Percentiles rank a stretch among this genome's conserved stretches.
phyloP scores from a whole-genome alignment of 2,888 invertebrate species.

The Spatulosminthurus flaviceps region DNA sequence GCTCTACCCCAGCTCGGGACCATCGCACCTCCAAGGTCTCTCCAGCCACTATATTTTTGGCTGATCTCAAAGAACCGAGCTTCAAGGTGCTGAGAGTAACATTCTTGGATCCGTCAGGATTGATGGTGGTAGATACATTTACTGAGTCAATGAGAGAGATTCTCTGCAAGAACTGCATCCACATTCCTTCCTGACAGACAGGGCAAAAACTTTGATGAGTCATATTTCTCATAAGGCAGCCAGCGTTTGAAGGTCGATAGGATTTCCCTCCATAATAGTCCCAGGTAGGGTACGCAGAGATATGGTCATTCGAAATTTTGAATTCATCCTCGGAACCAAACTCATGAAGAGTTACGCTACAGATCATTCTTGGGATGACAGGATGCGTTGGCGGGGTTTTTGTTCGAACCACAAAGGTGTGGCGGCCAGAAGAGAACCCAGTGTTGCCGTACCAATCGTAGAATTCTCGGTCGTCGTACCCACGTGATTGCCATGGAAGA shows the following conservation, averaged over 20 bases:
- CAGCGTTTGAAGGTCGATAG: constrained; percentile 60
- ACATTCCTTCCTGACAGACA: constrained; percentile 63
- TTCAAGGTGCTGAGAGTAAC: constrained; percentile 53
- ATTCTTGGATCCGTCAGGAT: constrained; percentile 31
- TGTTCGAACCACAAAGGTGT: constrained; percentile 48
- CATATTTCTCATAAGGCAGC: no score
- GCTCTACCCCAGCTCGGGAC: constrained; percentile 48
- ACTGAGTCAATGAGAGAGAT: constrained; percentile 60
- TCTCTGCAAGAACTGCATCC: constrained; percentile 57
- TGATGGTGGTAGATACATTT: constrained; percentile 4
- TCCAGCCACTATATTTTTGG: constrained; percentile 52
- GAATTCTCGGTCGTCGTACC: constrained; percentile 54
- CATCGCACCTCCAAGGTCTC: constrained; percentile 56
- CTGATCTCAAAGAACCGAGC: constrained; percentile 52
- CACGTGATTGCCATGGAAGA: constrained; percentile 54
- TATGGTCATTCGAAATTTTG: constrained; percentile 33
- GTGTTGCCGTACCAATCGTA: constrained; percentile 52
- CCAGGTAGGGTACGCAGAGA: constrained; percentile 54
- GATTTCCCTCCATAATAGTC: constrained; percentile 29
- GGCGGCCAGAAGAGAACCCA: constrained; percentile 48
- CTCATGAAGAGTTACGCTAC: constrained; percentile 50
- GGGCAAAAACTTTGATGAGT: constrained; percentile 54
- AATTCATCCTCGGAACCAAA: constrained; percentile 52
- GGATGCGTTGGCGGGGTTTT: constrained; percentile 39
- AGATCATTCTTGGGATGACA: constrained; percentile 46